Conservation (phyloP, 2,113 vertebrate genomes). For the Procavia capensis region DNA sequence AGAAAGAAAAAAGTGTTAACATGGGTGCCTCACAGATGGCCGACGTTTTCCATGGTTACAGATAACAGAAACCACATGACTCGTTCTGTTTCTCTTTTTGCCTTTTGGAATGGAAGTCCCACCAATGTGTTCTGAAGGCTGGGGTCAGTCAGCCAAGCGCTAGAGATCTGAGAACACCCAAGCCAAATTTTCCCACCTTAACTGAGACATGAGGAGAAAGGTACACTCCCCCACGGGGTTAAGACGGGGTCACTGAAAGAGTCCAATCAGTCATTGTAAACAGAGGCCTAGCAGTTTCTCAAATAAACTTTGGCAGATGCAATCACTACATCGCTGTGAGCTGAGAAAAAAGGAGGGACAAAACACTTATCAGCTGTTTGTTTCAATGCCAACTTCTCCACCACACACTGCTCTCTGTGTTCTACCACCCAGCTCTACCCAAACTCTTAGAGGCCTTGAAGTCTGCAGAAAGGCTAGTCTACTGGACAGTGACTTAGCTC, state of each 20-base stretch:
- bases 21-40: conserved; percentile 72
- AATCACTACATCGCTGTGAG: not conserved
- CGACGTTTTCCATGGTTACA: conserved; percentile 74
- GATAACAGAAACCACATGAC: conserved; percentile 66
- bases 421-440: not conserved
- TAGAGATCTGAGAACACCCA: not conserved
- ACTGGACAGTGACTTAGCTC: not conserved
- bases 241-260: not conserved
- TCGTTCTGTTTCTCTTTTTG: conserved; percentile 37
- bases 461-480: not conserved
- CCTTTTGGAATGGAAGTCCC: conserved; percentile 57
- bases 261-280: not conserved
- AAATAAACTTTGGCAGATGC: not conserved
- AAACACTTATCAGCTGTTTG: not conserved
- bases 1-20: conserved; percentile 68
- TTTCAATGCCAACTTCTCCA: not conserved
- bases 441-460: not conserved
- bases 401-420: not conserved
- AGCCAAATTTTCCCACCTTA: not conserved
- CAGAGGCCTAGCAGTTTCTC: not conserved
- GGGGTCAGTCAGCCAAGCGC: not conserved
- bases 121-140: not conserved
- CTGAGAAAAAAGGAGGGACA: conserved; percentile 8
- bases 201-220: not conserved
- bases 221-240: not conserved